These are phyloP conservation scores for Eptatretus burgeri DNA, from an alignment of 2,113 vertebrate species.

Conservation along the genomic window DNA sequence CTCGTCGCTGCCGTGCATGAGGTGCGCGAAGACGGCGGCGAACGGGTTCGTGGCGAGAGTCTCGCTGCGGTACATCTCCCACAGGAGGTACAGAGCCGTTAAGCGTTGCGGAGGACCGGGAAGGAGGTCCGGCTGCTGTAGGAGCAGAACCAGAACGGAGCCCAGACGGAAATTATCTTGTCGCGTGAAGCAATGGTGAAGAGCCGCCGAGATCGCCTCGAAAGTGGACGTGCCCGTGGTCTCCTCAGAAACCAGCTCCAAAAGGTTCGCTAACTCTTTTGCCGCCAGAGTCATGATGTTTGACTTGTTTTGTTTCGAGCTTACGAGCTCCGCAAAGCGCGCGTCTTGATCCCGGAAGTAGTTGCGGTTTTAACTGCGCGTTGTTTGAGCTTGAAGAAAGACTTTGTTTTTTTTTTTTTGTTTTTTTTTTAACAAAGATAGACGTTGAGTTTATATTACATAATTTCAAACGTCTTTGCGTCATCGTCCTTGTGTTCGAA, in stretches of 20 bases:
- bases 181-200: conserved; percentile 61
- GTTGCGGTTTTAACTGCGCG: no score
- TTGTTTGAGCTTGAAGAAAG: no score
- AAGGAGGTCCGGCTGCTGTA: conserved; percentile 81
- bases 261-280: conserved; percentile 62
- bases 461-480: no score
- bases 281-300: conserved; percentile 49
- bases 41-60: conserved; percentile 82
- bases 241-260: conserved; percentile 84
- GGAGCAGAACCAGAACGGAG: conserved; percentile 64
- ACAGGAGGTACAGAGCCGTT: conserved; percentile 82
- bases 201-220: conserved; percentile 61
- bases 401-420: no score
- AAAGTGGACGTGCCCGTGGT: conserved; percentile 49
- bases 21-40: conserved; percentile 73
- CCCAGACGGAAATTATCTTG: conserved; percentile 71
- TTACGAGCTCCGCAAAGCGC: no score
- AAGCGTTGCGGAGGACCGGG: conserved; percentile 71
- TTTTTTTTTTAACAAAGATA: no score
- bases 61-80: conserved; percentile 99
- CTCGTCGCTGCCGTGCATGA: conserved; percentile 23
- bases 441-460: no score
- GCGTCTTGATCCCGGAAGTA: no score
- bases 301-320: neutral
- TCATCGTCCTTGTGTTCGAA: no score